Evolutionary conservation across 2,888 invertebrate genomes (phyloP).

Genomic region (Gasteruption jaculator): DNA sequence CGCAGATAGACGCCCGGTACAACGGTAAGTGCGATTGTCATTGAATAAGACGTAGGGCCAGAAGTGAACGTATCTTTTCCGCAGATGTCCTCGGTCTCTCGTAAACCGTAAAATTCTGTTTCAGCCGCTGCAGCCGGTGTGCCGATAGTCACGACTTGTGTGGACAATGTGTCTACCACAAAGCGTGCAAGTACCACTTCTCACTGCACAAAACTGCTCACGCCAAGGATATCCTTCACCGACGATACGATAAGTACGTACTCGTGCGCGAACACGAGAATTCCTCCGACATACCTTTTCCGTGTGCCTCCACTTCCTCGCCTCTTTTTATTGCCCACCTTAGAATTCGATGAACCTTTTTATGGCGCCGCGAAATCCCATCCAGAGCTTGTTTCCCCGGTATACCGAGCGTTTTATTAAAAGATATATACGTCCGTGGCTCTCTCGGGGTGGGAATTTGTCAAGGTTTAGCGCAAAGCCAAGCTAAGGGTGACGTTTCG

Average conservation of each 20-base stretch:
- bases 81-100: neutral
- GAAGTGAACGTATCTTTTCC: neutral
- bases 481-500: too few relatives aligned
- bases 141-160: constrained; percentile 29
- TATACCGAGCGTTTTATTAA: too few relatives aligned
- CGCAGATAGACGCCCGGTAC: constrained; percentile 72
- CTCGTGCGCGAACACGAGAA: too few relatives aligned
- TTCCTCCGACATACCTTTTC: too few relatives aligned
- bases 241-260: constrained; percentile 48
- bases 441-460: too few relatives aligned
- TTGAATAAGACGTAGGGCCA: neutral
- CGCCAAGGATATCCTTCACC: constrained; percentile 49
- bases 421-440: too few relatives aligned
- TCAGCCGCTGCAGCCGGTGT: constrained; percentile 31
- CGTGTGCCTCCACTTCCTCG: too few relatives aligned
- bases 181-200: constrained; percentile 37
- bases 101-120: constrained; percentile 13
- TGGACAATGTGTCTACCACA: constrained; percentile 25
- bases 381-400: too few relatives aligned
- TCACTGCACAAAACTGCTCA: constrained; percentile 36
- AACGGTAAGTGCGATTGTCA: constrained; percentile 27
- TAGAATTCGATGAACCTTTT: too few relatives aligned
- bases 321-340: too few relatives aligned
- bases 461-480: too few relatives aligned
- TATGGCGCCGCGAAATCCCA: too few relatives aligned